phyloP scores from a whole-genome alignment of 2,797 vertebrate species.

The Onychomys arenicola region DNA sequence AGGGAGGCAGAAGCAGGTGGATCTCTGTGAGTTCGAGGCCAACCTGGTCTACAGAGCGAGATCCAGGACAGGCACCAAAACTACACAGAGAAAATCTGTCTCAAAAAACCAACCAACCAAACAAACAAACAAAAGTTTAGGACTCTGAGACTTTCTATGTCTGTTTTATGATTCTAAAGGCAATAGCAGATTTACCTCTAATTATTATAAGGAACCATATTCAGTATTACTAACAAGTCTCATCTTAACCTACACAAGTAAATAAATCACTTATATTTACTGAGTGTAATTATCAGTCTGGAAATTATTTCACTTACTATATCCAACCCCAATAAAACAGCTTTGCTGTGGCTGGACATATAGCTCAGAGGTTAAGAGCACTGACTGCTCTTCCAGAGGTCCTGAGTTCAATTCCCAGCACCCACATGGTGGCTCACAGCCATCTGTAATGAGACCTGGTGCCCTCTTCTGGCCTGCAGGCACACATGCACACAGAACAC shows the following conservation, averaged over 20 bases:
- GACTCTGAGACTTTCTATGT: neutral
- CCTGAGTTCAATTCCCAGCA: too few relatives aligned
- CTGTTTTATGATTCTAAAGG: too few relatives aligned
- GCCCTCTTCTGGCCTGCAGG: too few relatives aligned
- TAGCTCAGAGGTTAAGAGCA: too few relatives aligned
- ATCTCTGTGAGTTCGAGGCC: neutral
- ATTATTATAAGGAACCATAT: constrained; percentile 32
- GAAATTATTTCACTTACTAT: constrained; percentile 36
- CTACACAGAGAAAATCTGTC: neutral
- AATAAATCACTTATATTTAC: neutral
- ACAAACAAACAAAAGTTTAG: neutral
- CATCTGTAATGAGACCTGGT: too few relatives aligned
- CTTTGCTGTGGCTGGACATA: too few relatives aligned
- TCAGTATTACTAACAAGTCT: constrained; percentile 28
- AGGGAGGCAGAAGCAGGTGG: neutral
- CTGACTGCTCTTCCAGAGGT: too few relatives aligned
- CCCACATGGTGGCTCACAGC: too few relatives aligned
- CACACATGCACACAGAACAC: too few relatives aligned
- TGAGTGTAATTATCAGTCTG: neutral
- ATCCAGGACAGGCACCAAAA: too few relatives aligned
- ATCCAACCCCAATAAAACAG: neutral
- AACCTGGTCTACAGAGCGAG: neutral
- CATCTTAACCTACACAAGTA: constrained; percentile 35
- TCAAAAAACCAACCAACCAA: too few relatives aligned
- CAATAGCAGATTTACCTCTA: constrained; percentile 22